Evolutionary conservation across 1,140 invertebrate genomes (phyloP).

Genomic region (Neotoxoptera formosana): DNA sequence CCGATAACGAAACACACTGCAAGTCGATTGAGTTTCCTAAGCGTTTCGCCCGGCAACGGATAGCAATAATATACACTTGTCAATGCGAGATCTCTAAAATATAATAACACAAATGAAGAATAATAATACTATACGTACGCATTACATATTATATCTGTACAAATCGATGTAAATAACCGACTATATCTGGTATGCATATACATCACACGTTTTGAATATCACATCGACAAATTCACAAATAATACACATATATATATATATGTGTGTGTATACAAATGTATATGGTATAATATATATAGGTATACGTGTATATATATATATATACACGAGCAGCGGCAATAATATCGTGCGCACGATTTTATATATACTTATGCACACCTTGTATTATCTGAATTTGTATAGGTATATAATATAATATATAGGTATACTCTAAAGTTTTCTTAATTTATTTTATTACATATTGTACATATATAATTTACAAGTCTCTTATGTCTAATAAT

Average conservation of each 20-base stretch:
- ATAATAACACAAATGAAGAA: background rate
- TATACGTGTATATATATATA: background rate
- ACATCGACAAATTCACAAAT: background rate
- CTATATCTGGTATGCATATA: no score
- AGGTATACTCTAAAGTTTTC: background rate
- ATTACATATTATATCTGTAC: background rate
- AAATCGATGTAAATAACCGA: background rate
- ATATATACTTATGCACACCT: background rate
- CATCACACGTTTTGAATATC: no score
- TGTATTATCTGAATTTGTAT: background rate
- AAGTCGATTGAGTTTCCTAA: slow-evolving; percentile 40
- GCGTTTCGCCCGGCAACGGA: background rate
- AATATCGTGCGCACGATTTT: slow-evolving; percentile 7
- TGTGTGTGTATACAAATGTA: no score
- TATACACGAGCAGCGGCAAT: background rate
- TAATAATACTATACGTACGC: background rate
- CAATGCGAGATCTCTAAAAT: slow-evolving; percentile 12
- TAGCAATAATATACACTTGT: slow-evolving; percentile 22
- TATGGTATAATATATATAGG: background rate
- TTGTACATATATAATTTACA: background rate
- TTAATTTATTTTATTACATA: slow-evolving; percentile 35
- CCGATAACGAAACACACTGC: background rate
- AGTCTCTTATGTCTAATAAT: slow-evolving; percentile 9
- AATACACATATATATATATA: background rate
- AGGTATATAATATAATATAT: background rate